Evolutionary conservation across 2,113 vertebrate species (phyloP).

Genomic region (Zosterops borbonicus): DNA sequence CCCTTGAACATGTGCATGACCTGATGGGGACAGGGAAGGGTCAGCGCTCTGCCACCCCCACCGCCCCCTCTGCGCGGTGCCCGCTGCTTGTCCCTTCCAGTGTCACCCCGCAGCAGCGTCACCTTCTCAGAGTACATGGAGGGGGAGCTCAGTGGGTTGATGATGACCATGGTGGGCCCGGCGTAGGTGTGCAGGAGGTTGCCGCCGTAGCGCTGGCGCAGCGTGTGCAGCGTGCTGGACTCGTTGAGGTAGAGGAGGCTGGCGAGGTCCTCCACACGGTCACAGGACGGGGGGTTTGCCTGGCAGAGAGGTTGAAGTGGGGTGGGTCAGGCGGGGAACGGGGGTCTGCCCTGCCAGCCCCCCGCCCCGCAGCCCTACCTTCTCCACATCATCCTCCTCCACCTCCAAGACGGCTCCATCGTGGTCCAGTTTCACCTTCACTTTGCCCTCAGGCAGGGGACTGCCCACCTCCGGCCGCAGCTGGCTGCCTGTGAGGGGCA

Average conservation of each 20-base stretch:
- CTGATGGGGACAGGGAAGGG: slow-evolving; percentile 48
- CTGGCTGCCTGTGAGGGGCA: slow-evolving; percentile 80
- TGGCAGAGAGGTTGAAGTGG: neutral
- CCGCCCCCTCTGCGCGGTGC: rapidly evolving
- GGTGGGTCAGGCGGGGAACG: neutral
- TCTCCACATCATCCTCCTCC: slow-evolving; percentile 95
- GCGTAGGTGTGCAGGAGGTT: slow-evolving; percentile 92
- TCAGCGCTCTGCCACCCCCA: neutral
- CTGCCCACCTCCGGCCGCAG: slow-evolving; percentile 76
- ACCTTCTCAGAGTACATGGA: slow-evolving; percentile 99
- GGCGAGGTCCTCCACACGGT: slow-evolving; percentile 90
- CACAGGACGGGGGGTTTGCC: slow-evolving; percentile 91
- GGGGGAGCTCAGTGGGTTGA: slow-evolving; percentile 92
- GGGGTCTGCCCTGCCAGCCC: neutral
- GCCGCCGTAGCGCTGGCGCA: slow-evolving; percentile 91
- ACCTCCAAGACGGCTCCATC: slow-evolving; percentile 90
- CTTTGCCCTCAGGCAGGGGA: slow-evolving; percentile 86
- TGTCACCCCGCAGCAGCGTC: neutral
- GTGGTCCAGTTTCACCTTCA: slow-evolving; percentile 91
- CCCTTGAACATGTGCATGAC: slow-evolving; percentile 99
- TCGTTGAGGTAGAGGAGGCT: slow-evolving; percentile 94
- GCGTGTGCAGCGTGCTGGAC: slow-evolving; percentile 89
- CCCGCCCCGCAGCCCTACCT: slow-evolving; percentile 74
- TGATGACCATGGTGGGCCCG: slow-evolving; percentile 87
- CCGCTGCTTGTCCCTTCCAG: neutral